Conservation (phyloP, 2,797 vertebrate species). For the Xiphorhynchus erythropygius region DNA sequence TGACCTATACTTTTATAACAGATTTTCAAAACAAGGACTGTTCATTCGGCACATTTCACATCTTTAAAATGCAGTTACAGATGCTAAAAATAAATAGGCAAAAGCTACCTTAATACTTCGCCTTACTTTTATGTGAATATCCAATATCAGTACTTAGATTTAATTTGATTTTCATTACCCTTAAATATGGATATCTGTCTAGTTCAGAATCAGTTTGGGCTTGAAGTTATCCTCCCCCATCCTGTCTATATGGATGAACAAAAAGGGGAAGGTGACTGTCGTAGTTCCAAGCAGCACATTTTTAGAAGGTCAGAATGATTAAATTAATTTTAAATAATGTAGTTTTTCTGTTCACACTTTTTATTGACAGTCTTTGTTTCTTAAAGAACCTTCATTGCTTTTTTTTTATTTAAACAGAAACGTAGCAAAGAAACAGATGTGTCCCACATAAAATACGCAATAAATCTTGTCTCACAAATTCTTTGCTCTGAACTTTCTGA, state of each 20-base stretch:
- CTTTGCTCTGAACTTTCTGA: slow-evolving; percentile 81
- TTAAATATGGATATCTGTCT: slow-evolving; percentile 19
- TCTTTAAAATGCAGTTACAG: not conserved
- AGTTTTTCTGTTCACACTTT: slow-evolving; percentile 63
- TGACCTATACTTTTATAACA: not conserved
- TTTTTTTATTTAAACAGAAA: slow-evolving; percentile 74
- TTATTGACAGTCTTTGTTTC: slow-evolving; percentile 74
- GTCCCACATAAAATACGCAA: slow-evolving; percentile 79
- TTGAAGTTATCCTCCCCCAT: not conserved
- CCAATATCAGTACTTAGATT: not conserved
- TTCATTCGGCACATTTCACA: not conserved
- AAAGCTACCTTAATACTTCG: not conserved
- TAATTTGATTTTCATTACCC: slow-evolving; percentile 22
- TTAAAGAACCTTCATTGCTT: slow-evolving; percentile 72
- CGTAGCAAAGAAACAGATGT: slow-evolving; percentile 81
- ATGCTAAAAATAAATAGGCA: not conserved
- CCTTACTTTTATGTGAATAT: slow-evolving; percentile 11
- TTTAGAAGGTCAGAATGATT: slow-evolving; percentile 46
- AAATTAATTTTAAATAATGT: slow-evolving; percentile 25
- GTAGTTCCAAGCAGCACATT: slow-evolving; percentile 1
- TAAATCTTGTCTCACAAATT: slow-evolving; percentile 82
- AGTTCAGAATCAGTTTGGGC: not conserved
- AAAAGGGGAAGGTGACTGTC: slow-evolving; percentile 17
- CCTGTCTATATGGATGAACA: not conserved
- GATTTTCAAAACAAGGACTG: not conserved